A percentile compares a stretch with the other conserved stretches of the same genome.
Conservation (phyloP, 2,113 vertebrate species). For the Thermophis baileyi region DNA sequence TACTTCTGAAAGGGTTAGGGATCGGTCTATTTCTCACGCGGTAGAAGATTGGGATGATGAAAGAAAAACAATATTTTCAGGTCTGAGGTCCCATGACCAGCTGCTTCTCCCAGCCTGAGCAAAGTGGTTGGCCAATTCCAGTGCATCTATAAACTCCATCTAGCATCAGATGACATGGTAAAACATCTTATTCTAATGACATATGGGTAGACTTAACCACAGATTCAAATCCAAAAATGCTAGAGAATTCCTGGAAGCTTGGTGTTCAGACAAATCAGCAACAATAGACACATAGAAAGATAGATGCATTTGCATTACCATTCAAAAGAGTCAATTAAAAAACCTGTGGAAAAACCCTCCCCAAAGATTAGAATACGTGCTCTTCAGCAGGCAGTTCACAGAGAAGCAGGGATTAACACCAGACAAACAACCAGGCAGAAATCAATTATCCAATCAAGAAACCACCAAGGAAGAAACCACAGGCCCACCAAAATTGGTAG, state of each 20-base stretch:
- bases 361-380: not conserved
- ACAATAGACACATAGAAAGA: not conserved
- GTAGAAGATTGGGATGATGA: not conserved
- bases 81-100: not conserved
- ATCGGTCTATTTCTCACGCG: not conserved
- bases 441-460: not conserved
- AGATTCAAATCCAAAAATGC: not conserved
- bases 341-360: no score
- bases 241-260: not conserved
- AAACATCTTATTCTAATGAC: not conserved
- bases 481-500: not conserved
- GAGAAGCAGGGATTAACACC: not conserved
- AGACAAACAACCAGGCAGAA: not conserved
- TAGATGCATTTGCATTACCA: not conserved
- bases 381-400: not conserved
- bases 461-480: not conserved
- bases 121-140: no score
- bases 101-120: not conserved
- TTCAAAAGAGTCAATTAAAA: no score
- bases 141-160: no score
- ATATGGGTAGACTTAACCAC: not conserved
- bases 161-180: not conserved
- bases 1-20: not conserved
- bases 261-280: not conserved
- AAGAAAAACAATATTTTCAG: not conserved